phyloP scores from a whole-genome alignment of 2,888 invertebrate species.

The Nipponacmea schrenckii region DNA sequence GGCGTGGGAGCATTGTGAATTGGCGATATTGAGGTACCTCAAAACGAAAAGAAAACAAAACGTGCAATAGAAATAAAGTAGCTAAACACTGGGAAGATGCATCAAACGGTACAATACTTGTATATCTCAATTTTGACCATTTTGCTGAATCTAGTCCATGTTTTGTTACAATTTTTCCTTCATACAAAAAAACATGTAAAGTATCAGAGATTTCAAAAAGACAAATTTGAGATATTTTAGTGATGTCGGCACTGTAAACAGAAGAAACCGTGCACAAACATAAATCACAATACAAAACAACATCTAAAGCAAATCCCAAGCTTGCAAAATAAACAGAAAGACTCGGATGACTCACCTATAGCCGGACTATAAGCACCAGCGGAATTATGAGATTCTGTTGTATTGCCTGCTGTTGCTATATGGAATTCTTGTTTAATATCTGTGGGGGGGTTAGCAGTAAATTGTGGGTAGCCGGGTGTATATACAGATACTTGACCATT shows the following conservation, averaged over 20 bases:
- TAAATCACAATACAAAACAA: no score
- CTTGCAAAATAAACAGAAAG: no score
- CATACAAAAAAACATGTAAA: neutral
- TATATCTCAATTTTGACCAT: neutral
- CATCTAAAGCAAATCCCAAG: no score
- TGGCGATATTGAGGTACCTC: conserved; percentile 16
- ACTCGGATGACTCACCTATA: conserved; percentile 18
- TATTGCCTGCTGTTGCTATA: conserved; percentile 12
- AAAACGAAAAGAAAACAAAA: conserved; percentile 14
- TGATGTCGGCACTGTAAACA: no score
- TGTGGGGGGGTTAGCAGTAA: conserved; percentile 14
- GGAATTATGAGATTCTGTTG: conserved; percentile 23
- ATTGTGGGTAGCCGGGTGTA: conserved; percentile 15
- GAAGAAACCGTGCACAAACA: no score
- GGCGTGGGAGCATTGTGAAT: conserved; percentile 11
- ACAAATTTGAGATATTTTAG: no score
- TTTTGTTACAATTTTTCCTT: neutral
- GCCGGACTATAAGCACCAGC: conserved; percentile 29
- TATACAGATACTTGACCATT: conserved; percentile 30
- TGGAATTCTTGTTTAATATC: conserved; percentile 27
- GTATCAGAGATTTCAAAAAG: no score
- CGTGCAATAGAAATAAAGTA: conserved; percentile 10
- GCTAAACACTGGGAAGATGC: neutral
- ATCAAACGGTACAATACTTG: neutral
- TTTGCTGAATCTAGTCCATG: neutral